Percentiles rank a stretch among this genome's conserved stretches.
Evolutionary conservation across 2,797 vertebrate species (phyloP).

Genomic region (Chiloscyllium punctatum): DNA sequence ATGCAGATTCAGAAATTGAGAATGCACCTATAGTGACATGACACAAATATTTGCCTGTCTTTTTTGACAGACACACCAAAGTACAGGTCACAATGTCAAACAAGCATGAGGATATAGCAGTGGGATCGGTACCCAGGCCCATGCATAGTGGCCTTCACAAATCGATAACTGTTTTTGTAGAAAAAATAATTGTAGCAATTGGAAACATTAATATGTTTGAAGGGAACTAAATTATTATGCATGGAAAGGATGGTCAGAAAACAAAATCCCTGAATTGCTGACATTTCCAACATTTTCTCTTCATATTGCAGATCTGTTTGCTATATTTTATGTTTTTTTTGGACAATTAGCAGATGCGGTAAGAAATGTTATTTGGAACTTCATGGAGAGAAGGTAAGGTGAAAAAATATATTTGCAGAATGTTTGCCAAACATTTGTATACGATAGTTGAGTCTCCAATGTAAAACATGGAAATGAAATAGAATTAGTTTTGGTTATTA

Average conservation of each 20-base stretch:
- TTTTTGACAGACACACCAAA: no score
- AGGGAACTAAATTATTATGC: neutral
- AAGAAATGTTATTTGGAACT: neutral
- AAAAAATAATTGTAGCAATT: no score
- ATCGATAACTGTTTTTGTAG: no score
- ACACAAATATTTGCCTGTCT: no score
- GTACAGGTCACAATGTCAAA: no score
- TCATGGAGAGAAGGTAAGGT: neutral
- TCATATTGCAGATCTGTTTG: neutral
- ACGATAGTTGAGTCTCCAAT: neutral
- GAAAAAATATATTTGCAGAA: neutral
- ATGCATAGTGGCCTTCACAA: no score
- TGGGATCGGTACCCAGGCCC: no score
- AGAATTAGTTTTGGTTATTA: neutral
- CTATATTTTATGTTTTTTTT: neutral
- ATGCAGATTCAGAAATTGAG: neutral
- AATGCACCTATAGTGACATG: no score
- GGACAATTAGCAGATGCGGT: neutral
- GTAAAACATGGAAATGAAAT: neutral
- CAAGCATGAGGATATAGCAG: no score
- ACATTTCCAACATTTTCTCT: neutral
- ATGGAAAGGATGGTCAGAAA: neutral
- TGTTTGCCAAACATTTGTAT: neutral
- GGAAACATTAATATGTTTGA: neutral
- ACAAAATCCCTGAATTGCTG: neutral